Base-by-base conservation (phyloP, 2,888 invertebrate genomes). In the Lithodes maja region DNA sequence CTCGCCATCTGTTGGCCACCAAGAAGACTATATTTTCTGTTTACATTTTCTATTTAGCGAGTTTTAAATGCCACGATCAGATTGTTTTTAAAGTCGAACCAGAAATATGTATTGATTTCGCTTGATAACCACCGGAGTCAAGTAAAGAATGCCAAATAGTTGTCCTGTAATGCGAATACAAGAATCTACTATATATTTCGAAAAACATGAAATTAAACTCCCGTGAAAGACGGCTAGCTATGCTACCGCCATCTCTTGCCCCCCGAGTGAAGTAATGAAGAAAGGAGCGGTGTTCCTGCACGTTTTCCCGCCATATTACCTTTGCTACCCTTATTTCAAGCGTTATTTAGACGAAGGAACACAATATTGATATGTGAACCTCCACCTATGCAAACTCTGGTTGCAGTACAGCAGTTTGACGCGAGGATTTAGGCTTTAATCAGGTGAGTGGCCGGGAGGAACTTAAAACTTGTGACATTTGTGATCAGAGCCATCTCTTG, bases 271-370 rank as follows among this genome's bases (percentile, higher is more conserved):
- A 89, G 77, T 86, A 71, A 55, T 68, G 82, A 89, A 85, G 85
- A 89, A 89, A 85, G 88, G 89, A 89, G 85, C 83, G 89, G 85
- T 83, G 82, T 69, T 17, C 50, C 68, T 17, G 49, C 89, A 89
- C 89, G 89, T 89, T 89, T 89, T 89, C 89, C 82, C 89, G 89
- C 89, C 89, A 89, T 89, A 89, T 89, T 89, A 78, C 77, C 85
- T 83, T 33, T 53, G 78, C 61, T 78, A 54, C 55, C 54, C 77
- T 82, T 86, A 89, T 89, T 89, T 89, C 54, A 77, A 17, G 83
- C 71, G 77, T 68, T 52, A 81, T 85, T 80, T 74, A 74, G 55
- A 33, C 55, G 61, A 12, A 12, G 68, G 55, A 12, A 74, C 71
- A 75, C 75, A 49, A 68, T 85, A 33, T 52, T 84, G 88, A 80